Evolutionary conservation across 1,140 invertebrate species (phyloP).

Genomic region (Luehdorfia chinensis): DNA sequence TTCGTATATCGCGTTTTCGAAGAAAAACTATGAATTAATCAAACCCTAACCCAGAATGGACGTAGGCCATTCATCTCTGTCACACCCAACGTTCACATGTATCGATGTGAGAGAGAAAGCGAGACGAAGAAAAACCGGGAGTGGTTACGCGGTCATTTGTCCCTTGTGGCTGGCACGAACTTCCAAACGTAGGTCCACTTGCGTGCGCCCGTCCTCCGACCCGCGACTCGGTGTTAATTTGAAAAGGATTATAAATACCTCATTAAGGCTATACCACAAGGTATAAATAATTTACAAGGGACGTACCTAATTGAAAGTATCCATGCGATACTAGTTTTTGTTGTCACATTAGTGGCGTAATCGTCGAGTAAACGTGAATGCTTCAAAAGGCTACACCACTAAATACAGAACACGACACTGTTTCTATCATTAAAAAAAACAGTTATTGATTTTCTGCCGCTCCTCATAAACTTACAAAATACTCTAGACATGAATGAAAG

Average conservation of each 20-base stretch:
- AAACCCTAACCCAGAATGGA: constrained; percentile 51
- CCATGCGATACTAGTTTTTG: too few species aligned
- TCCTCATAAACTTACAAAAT: too few species aligned
- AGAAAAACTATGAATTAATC: constrained; percentile 70
- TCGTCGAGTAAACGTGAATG: too few species aligned
- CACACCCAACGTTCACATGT: constrained; percentile 23
- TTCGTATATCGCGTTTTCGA: constrained; percentile 50
- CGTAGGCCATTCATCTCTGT: constrained; percentile 56
- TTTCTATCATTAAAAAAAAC: too few species aligned
- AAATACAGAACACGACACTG: too few species aligned
- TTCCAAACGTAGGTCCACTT: constrained; percentile 32
- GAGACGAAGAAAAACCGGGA: constrained; percentile 49
- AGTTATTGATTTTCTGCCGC: too few species aligned
- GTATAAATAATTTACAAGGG: constrained; percentile 4
- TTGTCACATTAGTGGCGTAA: too few species aligned
- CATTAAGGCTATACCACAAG: constrained; percentile 15
- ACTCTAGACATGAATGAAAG: too few species aligned
- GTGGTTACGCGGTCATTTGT: constrained; percentile 62
- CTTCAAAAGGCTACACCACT: too few species aligned
- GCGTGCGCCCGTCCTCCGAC: constrained; percentile 26
- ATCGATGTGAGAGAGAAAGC: constrained; percentile 30
- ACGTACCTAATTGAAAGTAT: constrained; percentile 1
- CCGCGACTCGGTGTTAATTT: constrained; percentile 31
- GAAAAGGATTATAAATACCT: constrained; percentile 35
- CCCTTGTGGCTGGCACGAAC: constrained; percentile 46